Evolutionary conservation across 2,113 vertebrate genomes (phyloP).

Genomic region (Boleophthalmus pectinirostris): DNA sequence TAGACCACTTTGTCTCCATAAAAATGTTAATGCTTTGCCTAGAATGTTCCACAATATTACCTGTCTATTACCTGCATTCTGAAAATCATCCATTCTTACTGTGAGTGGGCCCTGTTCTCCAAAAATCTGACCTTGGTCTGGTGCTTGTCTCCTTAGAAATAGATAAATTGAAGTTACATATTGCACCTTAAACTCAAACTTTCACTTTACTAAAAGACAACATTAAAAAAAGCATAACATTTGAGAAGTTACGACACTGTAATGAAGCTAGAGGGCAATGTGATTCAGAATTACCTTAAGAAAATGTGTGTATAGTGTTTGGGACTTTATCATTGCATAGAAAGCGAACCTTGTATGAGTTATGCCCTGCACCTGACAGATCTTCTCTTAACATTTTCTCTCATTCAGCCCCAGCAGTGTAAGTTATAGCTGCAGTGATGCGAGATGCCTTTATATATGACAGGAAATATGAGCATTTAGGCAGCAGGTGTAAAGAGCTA

Average conservation of each 20-base stretch:
- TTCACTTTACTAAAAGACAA: background rate
- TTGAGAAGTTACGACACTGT: background rate
- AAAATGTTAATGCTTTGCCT: background rate
- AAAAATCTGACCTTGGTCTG: no score
- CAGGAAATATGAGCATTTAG: constrained; percentile 75
- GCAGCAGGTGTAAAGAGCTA: constrained; percentile 70
- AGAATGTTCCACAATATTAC: background rate
- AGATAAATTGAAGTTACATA: no score
- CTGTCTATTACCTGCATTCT: no score
- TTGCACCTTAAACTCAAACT: background rate
- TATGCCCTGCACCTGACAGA: constrained; percentile 2
- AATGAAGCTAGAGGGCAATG: constrained; percentile 41
- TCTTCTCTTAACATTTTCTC: constrained; percentile 1
- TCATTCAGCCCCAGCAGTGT: constrained; percentile 25
- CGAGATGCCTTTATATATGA: constrained; percentile 52
- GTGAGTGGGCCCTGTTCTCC: no score
- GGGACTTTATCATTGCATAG: constrained; percentile 48
- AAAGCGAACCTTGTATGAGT: constrained; percentile 42
- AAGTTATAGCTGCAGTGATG: constrained; percentile 29
- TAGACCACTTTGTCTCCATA: background rate
- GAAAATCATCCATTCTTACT: no score
- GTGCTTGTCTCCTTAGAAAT: no score
- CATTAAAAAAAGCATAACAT: background rate
- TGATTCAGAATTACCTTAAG: background rate
- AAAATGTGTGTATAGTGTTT: constrained; percentile 29